Conservation (phyloP, 2,113 vertebrate genomes). For the Triplophysa dalaica region DNA sequence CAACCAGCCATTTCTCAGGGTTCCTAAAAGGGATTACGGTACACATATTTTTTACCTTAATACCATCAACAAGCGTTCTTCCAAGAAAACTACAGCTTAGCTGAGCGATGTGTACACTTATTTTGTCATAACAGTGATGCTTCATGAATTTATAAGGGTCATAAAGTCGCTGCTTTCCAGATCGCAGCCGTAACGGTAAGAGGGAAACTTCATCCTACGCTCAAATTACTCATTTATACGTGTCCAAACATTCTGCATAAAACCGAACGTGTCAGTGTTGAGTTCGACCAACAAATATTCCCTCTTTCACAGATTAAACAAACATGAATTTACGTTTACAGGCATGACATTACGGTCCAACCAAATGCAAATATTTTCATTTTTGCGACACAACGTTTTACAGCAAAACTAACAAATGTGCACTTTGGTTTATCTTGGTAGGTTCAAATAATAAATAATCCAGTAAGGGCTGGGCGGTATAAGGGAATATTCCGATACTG, state of each 20-base stretch:
- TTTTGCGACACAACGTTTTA: not conserved
- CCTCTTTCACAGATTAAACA: not conserved
- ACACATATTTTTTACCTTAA: not conserved
- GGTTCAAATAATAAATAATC: too few relatives aligned
- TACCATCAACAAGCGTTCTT: constrained; percentile 16
- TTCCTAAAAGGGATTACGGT: not conserved
- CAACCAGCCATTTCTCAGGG: not conserved
- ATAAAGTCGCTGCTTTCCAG: constrained; percentile 9
- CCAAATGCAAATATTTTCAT: not conserved
- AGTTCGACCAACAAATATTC: not conserved
- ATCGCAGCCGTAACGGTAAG: not conserved
- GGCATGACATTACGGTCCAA: not conserved
- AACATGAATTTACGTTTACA: not conserved
- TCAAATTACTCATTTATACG: not conserved
- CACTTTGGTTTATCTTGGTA: too few relatives aligned
- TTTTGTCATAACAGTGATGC: constrained; percentile 32
- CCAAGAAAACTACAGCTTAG: not conserved
- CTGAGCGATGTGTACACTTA: not conserved
- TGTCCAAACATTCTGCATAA: constrained; percentile 5
- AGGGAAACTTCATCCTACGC: not conserved
- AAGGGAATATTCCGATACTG: too few relatives aligned
- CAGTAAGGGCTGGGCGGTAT: too few relatives aligned
- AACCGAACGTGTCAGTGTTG: not conserved
- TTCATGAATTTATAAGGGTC: constrained; percentile 1
- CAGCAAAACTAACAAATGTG: not conserved